A percentile compares a stretch with the other conserved stretches of the same genome.
Evolutionary conservation across 2,888 invertebrate genomes (phyloP).

Genomic region (Corbicula japonica): DNA sequence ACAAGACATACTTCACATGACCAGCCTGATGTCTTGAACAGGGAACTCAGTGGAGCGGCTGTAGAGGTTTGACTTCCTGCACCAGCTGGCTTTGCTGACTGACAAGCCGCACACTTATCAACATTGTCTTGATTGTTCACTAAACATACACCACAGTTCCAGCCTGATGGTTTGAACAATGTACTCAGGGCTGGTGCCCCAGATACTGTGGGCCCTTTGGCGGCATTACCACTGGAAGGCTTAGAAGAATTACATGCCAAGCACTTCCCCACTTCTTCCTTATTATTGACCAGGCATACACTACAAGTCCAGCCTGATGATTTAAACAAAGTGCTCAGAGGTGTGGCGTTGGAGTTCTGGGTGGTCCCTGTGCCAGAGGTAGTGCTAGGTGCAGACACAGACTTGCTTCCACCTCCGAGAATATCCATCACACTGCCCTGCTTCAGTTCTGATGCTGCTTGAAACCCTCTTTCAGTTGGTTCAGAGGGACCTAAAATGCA

Average conservation of each 20-base stretch:
- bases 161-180: conserved; percentile 65
- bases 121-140: conserved; percentile 73
- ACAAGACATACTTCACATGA: conserved; percentile 80
- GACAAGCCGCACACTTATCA: conserved; percentile 81
- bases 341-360: conserved; percentile 3
- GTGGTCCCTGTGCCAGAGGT: neutral
- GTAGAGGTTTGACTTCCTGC: neutral
- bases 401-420: conserved; percentile 65
- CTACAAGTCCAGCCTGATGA: conserved; percentile 79
- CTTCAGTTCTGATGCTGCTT: conserved; percentile 75
- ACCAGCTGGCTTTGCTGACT: conserved; percentile 78
- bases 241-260: conserved; percentile 82
- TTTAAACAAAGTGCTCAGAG: conserved; percentile 34
- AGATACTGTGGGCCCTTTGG: neutral
- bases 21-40: conserved; percentile 77
- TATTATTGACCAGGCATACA: conserved; percentile 78
- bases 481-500: conserved; percentile 24
- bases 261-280: conserved; percentile 73
- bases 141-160: conserved; percentile 81
- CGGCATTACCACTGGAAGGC: conserved; percentile 59
- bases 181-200: conserved; percentile 12
- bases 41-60: conserved; percentile 18
- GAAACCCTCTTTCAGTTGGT: conserved; percentile 45
- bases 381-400: neutral
- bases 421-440: conserved; percentile 84